Base-by-base conservation (phyloP, 2,797 vertebrate genomes). In the Semotilus atromaculatus region DNA sequence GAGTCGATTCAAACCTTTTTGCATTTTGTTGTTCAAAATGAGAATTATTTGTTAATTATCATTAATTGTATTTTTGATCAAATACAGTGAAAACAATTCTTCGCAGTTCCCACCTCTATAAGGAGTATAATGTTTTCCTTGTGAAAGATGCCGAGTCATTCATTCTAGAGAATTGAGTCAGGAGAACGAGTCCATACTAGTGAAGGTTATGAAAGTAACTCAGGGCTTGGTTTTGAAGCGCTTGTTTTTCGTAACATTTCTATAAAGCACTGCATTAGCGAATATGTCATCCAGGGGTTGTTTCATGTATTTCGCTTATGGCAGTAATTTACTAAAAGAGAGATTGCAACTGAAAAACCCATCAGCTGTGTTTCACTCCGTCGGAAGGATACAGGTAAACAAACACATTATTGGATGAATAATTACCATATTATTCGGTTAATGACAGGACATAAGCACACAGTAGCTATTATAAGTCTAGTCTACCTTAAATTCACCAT, bases 291-390 rank as follows among this genome's bases (percentile, higher is more conserved):
- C 36, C 21, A 13, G 14, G 0, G 48, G 36, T 1, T 45, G n/a
- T 14, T 96, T 96, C 16, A 80, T 89, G 87, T 96, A 96, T 86
- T 96, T 96, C 62, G 94, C 94, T 0, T 96, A 91, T 55, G 95
- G 95, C 1, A 96, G 95, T 86, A 96, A 96, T 85, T 86, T 96
- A 83, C 64, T 96, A 45, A 95, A 90, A 88, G 93, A 95, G 43
- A 91, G 95, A 67, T 86, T 96, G 1, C 91, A 91, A 0, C 73
- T 95, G 2, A 74, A 86, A 0, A 96, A 96, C 53, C 94, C 94
- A 0, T 94, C 95, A 0, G 95, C 95, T 1, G 40, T 7, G 0
- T 95, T 95, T 81, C 55, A 82, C 81, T 70, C 86, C 0, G 91
- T 89, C 0, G 95, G 92, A 1, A 85, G 90, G 14, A 89, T 96